Base-by-base conservation (phyloP, 2,113 vertebrate species). In the Pygoscelis adeliae region DNA sequence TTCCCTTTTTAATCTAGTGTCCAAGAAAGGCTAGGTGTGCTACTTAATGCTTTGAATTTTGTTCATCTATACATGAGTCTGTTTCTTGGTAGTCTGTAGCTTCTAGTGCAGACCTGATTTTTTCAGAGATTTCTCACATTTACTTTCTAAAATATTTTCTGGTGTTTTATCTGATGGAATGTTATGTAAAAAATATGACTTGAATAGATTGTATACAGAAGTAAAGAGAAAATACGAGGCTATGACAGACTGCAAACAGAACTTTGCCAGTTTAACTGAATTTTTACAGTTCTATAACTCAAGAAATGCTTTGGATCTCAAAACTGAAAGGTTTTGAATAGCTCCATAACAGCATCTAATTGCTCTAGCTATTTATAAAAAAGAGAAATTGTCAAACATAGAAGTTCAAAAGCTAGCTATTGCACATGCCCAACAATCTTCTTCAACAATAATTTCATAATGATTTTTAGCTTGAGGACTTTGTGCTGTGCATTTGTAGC, bases 381-480 rank as follows among this genome's bases (percentile, higher is more conserved):
- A 66, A 91, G 81, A 96, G 93, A 83, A 89, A 91, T 49, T 79
- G 71, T 42, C 69, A 97, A 96, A 67, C 71, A 87, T 22, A 9
- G 7, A 73, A 61, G 95, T 93, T 97, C 84, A 82, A 94, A 95
- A 96, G 27, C 46, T 34, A 42, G 44, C 82, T 82, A 55, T 82
- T 88, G 84, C 91, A 86, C 90, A 77, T 86, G 87, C 87, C 56
- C 74, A 74, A 78, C 87, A 93, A 88, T 66, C 93, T 93, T 96
- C 93, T 97, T 82, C 96, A 92, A 87, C 92, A 95, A 94, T 97
- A 95, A 95, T 93, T 97, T 96, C 87, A 90, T 96, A 94, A 91
- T 96, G 95, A 91, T 96, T 94, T 98, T 97, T 96, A 96, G 96
- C 97, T 94, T 40, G 90, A 97, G 96, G 96, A 96, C 96, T 96